Base-by-base conservation (phyloP, 2,113 vertebrate genomes). In the Sialia sialis region DNA sequence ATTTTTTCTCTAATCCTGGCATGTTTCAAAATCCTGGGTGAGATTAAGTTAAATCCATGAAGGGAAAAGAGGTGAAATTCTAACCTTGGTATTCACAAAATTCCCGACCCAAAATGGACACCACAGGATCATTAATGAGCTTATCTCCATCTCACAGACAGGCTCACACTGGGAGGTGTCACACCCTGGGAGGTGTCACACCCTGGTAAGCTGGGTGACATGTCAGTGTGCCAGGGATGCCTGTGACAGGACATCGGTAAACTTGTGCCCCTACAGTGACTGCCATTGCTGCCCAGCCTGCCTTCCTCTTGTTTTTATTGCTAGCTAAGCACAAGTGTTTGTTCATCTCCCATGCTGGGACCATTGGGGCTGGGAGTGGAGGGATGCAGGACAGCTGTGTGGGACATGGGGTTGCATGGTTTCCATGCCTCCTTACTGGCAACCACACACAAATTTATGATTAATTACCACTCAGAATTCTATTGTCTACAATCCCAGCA, bases 21-120 rank as follows among this genome's bases (percentile, higher is more conserved):
- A 54, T 59, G 55, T 88, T 92, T 93, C 59, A 77, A 90, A 95
- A 95, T 89, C 59, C 72, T 94, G 68, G 25, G 27, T 92, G 89
- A 94, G 94, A 85, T 93, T 93, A 90, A 92, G 63, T 66, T 86
- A 92, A 96, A 90, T 82, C 86, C 72, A 46, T 58, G 63, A 92
- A 93, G 80, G 27, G 19, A 90, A 75, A 88, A 86, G 67, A 69
- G 32, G 62, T 83, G 16, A 80, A 93, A 92, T 86, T 80, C 54
- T 83, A 90, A 69, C 83, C 67, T 90, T 30, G 23, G 32, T 23
- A 52, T 66, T 58, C 26, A 48, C 83, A 94, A 73, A 82, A 86
- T 68, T 92, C 79, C 67, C 64, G 74, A 68, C 69, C 44, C 19
- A 44, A 75, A 83, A 62, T 2, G 14, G 63, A 38, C 59, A 73